Base-by-base conservation (phyloP, 2,888 invertebrate species). In the Rhagonycha lutea region DNA sequence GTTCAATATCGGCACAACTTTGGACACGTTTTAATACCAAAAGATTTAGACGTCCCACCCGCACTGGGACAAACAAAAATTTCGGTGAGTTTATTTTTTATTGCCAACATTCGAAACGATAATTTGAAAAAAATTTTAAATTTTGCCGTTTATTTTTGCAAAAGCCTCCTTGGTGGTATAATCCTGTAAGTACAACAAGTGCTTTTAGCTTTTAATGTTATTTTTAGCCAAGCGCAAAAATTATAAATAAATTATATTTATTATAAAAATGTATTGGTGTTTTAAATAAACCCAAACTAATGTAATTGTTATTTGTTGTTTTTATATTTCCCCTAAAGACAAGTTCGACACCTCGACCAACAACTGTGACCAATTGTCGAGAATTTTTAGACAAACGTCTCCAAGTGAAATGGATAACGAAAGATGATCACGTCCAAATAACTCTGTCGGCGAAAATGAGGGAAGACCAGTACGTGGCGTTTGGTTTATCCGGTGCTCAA, bases 151-250 rank as follows among this genome's bases (percentile, higher is more conserved):
- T 65, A 65, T 26, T 65, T 65, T 79, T 75, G 78, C 79, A 79
- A 71, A 88, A 96, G 96, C 96, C 96, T 87, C 92, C 94, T 85
- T 96, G 96, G 96, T 96, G 96, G 96, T 96, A 96, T 89, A 94
- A 94, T 88, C 95, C 96, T 88, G 96, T 96, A 91, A 96, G 96
- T 94, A 91, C 85, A 61, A 78, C 76, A 61, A 71, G 74, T 72
- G 72, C 77, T 77, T 70, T 72, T 74, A 74, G 69, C 63, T 77
- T 74, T 77, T 77, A 65, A 77, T 72, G 72, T 75, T 47, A 47
- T 47, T 47, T 69, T 68, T 71, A 32, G 70, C 28, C 68, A 29
- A 28, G 32, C 68, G 28, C 32, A 28, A 32, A 32, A 28, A 47
- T 47, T 47, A 47, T 47, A 47, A 47, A 47, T 68, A 32, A 14